phyloP scores from a whole-genome alignment of 2,888 invertebrate species.

The Poecilus cupreus region DNA sequence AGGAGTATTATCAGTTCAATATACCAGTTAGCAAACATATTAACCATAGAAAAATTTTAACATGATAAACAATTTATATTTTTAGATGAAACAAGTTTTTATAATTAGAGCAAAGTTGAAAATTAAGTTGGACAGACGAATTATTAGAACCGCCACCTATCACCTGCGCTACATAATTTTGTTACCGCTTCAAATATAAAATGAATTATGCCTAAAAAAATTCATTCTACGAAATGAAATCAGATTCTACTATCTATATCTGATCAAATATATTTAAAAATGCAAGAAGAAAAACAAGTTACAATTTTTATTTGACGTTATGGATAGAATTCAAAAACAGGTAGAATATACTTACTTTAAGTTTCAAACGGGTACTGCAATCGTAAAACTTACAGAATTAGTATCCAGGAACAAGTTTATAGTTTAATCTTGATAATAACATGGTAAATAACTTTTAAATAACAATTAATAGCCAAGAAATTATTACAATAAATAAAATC shows the following conservation, averaged over 20 bases:
- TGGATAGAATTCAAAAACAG: conserved; percentile 48
- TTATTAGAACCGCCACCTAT: conserved; percentile 50
- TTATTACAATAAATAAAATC: conserved; percentile 41
- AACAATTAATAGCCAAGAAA: conserved; percentile 28
- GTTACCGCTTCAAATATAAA: conserved; percentile 24
- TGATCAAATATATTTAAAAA: neutral
- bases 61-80: neutral
- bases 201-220: conserved; percentile 8
- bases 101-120: conserved; percentile 24
- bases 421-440: conserved; percentile 20
- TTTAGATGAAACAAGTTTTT: neutral
- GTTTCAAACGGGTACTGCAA: conserved; percentile 27
- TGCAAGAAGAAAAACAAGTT: conserved; percentile 29
- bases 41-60: neutral
- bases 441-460: conserved; percentile 19
- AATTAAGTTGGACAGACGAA: conserved; percentile 32
- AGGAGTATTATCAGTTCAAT: neutral
- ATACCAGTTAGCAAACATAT: neutral
- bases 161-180: conserved; percentile 51
- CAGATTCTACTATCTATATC: neutral
- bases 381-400: conserved; percentile 7
- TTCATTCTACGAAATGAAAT: neutral
- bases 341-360: conserved; percentile 49
- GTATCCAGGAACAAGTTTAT: conserved; percentile 6
- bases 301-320: conserved; percentile 52